A percentile compares a stretch with the other conserved stretches of the same genome.
These are phyloP conservation scores for Mohoua ochrocephala DNA, from an alignment of 2,113 vertebrate species.

Conservation along the genomic window DNA sequence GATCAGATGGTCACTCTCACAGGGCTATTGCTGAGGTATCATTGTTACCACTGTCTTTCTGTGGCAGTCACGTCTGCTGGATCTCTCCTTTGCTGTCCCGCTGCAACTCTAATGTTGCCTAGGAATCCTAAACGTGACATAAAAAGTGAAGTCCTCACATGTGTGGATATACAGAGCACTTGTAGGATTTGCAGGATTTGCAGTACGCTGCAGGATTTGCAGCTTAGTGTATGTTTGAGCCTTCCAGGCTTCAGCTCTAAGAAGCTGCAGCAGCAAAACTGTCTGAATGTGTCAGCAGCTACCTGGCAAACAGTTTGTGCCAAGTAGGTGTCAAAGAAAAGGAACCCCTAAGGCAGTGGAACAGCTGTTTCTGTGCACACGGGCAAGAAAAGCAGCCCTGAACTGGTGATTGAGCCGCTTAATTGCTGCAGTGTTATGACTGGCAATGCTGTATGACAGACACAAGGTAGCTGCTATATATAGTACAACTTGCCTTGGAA, in stretches of 20 bases:
- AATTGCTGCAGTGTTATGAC: background rate
- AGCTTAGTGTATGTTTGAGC: background rate
- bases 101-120: background rate
- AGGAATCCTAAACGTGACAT: background rate
- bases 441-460: background rate
- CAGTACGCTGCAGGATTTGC: background rate
- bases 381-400: background rate
- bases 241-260: background rate
- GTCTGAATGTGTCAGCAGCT: background rate
- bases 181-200: background rate
- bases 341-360: background rate
- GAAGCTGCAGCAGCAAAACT: background rate
- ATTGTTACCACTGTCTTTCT: background rate
- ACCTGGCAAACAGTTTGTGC: background rate
- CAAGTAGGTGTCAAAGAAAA: constrained; percentile 4
- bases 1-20: background rate
- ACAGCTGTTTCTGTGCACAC: background rate
- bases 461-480: background rate
- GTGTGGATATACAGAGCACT: background rate
- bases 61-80: background rate
- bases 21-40: background rate
- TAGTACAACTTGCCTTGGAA: background rate
- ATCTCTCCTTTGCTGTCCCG: background rate
- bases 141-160: background rate
- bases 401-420: background rate